A percentile compares a stretch with the other conserved stretches of the same genome.
These are phyloP conservation scores for Yponomeuta evonymella DNA, from an alignment of 2,888 invertebrate genomes.

Conservation along the genomic window DNA sequence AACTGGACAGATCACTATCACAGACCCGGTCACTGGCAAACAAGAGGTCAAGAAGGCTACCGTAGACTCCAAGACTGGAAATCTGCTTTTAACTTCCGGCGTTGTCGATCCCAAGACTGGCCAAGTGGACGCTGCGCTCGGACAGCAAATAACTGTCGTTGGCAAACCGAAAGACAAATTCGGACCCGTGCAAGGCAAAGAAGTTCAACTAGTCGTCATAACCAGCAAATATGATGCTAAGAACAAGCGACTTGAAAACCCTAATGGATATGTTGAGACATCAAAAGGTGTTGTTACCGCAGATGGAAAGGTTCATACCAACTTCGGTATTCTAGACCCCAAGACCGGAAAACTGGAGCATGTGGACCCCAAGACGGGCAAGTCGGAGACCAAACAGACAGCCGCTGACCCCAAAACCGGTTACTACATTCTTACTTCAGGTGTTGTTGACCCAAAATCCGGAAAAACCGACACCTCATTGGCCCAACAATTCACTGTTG, in stretches of 20 bases:
- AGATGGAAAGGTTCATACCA: constrained; percentile 72
- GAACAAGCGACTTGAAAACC: constrained; percentile 72
- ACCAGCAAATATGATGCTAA: constrained; percentile 78
- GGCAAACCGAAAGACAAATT: constrained; percentile 63
- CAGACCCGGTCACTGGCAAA: constrained; percentile 78
- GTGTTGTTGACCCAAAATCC: constrained; percentile 75
- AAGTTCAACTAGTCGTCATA: constrained; percentile 68
- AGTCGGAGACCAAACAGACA: constrained; percentile 75
- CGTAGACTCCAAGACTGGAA: constrained; percentile 79
- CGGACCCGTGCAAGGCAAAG: constrained; percentile 57
- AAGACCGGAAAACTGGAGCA: constrained; percentile 75
- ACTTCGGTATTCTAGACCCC: constrained; percentile 73
- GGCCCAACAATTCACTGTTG: constrained; percentile 75
- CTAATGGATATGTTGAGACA: constrained; percentile 72
- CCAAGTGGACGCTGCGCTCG: constrained; percentile 72
- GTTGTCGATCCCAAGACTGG: constrained; percentile 76
- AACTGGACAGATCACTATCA: constrained; percentile 74
- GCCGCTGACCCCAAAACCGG: constrained; percentile 72
- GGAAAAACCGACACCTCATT: constrained; percentile 72
- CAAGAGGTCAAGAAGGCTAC: constrained; percentile 78
- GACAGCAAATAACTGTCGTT: constrained; percentile 69
- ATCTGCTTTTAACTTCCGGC: constrained; percentile 73
- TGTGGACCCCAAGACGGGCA: constrained; percentile 75
- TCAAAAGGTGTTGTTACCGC: constrained; percentile 63
- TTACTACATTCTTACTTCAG: constrained; percentile 70